Evolutionary conservation across 92 coral and sea anemone species (phyloP).

Genomic region (Siderastrea radians): DNA sequence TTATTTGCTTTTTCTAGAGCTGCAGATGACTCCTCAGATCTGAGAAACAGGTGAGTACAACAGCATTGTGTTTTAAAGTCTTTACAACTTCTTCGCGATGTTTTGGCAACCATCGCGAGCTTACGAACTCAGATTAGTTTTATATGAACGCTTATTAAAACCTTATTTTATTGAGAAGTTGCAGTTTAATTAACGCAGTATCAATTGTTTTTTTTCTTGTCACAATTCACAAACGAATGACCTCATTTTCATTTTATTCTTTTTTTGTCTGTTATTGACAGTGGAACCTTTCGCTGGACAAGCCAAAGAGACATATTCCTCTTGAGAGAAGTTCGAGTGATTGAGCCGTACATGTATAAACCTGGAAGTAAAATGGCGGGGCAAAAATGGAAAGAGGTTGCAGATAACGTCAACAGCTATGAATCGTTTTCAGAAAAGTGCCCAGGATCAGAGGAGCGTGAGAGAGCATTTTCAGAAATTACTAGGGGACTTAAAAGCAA

Average conservation of each 20-base stretch:
- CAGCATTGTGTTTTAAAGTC: not conserved
- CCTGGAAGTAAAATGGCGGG: constrained; percentile 42
- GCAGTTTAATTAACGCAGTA: too few relatives aligned
- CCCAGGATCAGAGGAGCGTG: constrained; percentile 56
- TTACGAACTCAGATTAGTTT: too few relatives aligned
- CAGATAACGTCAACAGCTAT: constrained; percentile 37
- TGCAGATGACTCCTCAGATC: not conserved
- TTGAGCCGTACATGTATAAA: constrained; percentile 26
- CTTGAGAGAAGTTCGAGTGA: constrained; percentile 30
- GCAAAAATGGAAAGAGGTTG: constrained; percentile 57
- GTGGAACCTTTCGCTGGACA: constrained; percentile 69
- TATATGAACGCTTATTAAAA: too few relatives aligned
- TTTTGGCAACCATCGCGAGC: not conserved
- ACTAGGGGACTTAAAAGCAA: constrained; percentile 43
- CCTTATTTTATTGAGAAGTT: too few relatives aligned
- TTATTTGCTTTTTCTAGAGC: not conserved
- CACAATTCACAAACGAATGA: too few relatives aligned
- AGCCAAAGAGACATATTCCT: constrained; percentile 25
- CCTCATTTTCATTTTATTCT: not conserved
- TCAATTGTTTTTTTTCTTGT: too few relatives aligned
- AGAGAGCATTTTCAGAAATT: constrained; percentile 67
- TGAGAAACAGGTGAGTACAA: constrained; percentile 1
- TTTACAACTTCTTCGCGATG: not conserved
- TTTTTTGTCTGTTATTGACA: constrained; percentile 22
- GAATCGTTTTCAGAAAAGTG: constrained; percentile 15